phyloP scores from a whole-genome alignment of 2,113 vertebrate genomes.

The Rhynchopsitta pachyrhyncha region DNA sequence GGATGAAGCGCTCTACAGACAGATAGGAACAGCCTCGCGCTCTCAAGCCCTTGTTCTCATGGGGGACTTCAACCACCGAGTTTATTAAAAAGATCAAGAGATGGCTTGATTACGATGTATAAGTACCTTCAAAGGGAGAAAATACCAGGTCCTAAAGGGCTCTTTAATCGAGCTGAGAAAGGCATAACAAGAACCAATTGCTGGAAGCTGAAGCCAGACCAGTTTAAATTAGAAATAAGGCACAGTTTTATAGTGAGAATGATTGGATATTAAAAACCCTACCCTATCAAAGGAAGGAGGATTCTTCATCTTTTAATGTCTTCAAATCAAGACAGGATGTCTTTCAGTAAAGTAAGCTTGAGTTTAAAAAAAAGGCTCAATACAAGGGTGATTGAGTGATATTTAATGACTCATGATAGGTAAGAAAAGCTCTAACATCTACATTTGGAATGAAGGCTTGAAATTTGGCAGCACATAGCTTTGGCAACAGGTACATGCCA shows the following conservation, averaged over 20 bases:
- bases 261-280: constrained; percentile 57
- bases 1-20: too few relatives aligned
- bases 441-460: not conserved
- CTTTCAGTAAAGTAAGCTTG: constrained; percentile 45
- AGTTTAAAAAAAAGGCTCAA: constrained; percentile 10
- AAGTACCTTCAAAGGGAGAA: constrained; percentile 70
- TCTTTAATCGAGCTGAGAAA: constrained; percentile 65
- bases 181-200: constrained; percentile 70
- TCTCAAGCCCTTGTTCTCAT: too few relatives aligned
- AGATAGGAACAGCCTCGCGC: too few relatives aligned
- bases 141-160: constrained; percentile 71
- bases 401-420: constrained; percentile 40
- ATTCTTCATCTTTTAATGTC: constrained; percentile 65
- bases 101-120: constrained; percentile 64
- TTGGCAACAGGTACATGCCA: constrained; percentile 7
- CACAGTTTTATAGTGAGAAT: constrained; percentile 62
- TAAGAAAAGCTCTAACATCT: constrained; percentile 32
- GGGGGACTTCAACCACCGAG: too few relatives aligned
- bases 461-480: not conserved
- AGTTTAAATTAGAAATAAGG: constrained; percentile 68
- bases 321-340: constrained; percentile 59
- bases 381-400: constrained; percentile 41
- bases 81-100: constrained; percentile 72
- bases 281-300: constrained; percentile 53
- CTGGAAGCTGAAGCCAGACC: constrained; percentile 62